Base-by-base conservation (phyloP, 53 echinoderm and acorn worm genomes). In the Mesocentrotus franciscanus region DNA sequence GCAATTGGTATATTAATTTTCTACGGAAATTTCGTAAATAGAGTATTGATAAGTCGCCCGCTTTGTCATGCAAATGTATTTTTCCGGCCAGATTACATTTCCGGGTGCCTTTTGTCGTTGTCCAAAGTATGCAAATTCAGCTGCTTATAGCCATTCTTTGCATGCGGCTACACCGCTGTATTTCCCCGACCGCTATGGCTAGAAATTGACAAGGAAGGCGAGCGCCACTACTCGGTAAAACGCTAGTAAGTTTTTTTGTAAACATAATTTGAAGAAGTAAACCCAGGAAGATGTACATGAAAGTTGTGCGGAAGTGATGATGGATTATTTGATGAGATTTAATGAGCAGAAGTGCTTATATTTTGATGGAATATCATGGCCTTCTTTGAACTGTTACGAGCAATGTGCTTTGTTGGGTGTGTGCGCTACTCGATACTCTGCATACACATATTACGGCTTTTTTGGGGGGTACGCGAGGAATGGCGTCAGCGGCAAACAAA, bases 211-310 rank as follows among this genome's bases (percentile, higher is more conserved):
- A 94, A 94, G 95, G 95, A 94, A 94, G 95, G 95, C 95, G 95
- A 94, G 95, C 95, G 95, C 95, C 95, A 94, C 95, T 94, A 66
- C 95, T 94, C 95, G 95, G 95, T 94, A 94, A 94, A 94, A 68
- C 68, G 61, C 87, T 94, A 84, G 94, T 94, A 94, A 94, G 95
- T 94, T 94, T 68, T 87, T 94, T 94, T 49, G 85, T 94, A 87
- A 94, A 93, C 93, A 93, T 59, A 34, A 79, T 35, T 60, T 33
- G 58, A 78, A 36, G 61, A 79, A 60, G 56, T 29, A 79, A 93
- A 81, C 81, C 78, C 78, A n/a, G 27, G 81, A 33, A 79, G 81
- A 60, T 79, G 61, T 81, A 11, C 58, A 58, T 61, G 78, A 93
- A 93, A 79, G 81, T 93, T 60, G 32, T 33, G 29, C 22, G 57